Evolutionary conservation across 2,113 vertebrate genomes (phyloP).

Genomic region (Mastomys natalensis): DNA sequence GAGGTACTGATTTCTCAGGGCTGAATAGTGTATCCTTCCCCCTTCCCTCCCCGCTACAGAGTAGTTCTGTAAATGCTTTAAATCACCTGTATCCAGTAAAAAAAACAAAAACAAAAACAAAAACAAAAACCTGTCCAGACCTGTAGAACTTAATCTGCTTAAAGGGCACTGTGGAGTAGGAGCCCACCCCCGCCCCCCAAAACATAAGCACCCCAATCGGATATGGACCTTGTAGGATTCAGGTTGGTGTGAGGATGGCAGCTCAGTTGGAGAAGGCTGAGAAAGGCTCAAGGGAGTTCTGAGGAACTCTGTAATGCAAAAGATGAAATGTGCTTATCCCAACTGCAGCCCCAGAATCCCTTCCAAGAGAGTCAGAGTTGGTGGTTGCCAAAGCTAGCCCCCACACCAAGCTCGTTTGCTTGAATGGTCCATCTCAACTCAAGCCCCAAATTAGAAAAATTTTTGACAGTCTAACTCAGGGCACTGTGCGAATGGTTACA

Average conservation of each 20-base stretch:
- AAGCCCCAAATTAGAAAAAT: constrained; percentile 19
- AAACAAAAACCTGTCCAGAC: too few species aligned
- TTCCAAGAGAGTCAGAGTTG: background rate
- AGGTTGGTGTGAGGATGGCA: too few species aligned
- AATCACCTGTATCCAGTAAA: constrained; percentile 65
- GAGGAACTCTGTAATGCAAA: background rate
- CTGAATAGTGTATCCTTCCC: constrained; percentile 56
- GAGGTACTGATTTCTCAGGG: constrained; percentile 83
- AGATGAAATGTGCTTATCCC: background rate
- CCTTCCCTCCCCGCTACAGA: constrained; percentile 38
- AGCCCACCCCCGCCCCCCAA: too few species aligned
- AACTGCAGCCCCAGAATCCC: background rate
- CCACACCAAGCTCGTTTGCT: background rate
- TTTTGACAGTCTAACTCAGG: background rate
- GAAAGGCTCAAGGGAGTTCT: too few species aligned
- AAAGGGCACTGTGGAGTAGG: background rate
- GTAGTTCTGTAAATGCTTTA: constrained; percentile 81
- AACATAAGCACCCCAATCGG: fast-evolving
- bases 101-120: too few species aligned
- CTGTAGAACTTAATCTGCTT: background rate
- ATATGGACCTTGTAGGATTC: background rate
- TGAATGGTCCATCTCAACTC: background rate
- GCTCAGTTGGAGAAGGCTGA: background rate
- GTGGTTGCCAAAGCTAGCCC: background rate
- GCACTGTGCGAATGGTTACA: background rate